Evolutionary conservation across 2,113 vertebrate species (phyloP).

Genomic region (Perca fluviatilis): DNA sequence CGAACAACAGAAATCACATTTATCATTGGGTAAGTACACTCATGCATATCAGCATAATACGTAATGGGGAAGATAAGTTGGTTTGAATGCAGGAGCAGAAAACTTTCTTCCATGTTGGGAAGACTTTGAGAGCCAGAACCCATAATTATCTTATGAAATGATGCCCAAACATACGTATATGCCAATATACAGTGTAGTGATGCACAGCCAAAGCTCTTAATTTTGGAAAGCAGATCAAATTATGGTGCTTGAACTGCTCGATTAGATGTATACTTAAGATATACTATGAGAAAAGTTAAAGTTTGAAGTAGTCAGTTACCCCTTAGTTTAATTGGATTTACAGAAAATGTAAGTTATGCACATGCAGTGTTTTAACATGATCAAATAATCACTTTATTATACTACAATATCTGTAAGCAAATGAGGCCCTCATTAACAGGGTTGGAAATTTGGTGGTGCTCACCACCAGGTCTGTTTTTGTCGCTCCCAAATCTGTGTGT

Average conservation of each 20-base stretch:
- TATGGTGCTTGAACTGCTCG: neutral
- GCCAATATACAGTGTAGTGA: neutral
- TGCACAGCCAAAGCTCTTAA: neutral
- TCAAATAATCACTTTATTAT: neutral
- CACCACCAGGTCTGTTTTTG: too few species aligned
- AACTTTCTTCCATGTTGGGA: neutral
- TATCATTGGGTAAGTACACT: neutral
- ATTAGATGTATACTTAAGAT: conserved; percentile 1
- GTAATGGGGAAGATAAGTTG: neutral
- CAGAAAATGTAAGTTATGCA: neutral
- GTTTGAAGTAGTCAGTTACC: neutral
- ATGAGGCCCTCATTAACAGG: neutral
- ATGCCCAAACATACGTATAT: neutral
- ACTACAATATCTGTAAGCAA: neutral
- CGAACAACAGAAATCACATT: neutral
- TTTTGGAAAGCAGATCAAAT: neutral
- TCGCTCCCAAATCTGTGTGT: neutral
- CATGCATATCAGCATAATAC: neutral
- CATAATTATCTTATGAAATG: neutral
- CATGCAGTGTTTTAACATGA: neutral
- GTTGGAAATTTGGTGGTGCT: neutral
- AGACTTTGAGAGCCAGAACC: neutral
- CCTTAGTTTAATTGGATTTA: neutral
- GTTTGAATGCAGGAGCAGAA: neutral
- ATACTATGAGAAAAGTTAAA: neutral